A percentile compares a stretch with the other conserved stretches of the same genome.
phyloP scores from a whole-genome alignment of 2,888 invertebrate genomes.

The Melanotus villosus region DNA sequence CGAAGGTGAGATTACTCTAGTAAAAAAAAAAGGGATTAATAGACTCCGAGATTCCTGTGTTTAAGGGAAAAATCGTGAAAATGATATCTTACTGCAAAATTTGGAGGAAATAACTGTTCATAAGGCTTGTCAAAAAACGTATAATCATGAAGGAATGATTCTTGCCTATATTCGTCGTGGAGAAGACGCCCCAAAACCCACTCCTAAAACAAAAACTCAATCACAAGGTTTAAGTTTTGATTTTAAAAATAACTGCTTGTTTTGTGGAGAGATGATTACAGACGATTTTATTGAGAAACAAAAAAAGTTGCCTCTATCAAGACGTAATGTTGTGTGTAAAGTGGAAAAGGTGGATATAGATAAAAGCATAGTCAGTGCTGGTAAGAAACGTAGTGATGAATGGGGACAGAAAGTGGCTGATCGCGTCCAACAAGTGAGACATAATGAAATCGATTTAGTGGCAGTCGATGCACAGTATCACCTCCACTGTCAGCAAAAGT shows the following conservation, averaged over 20 bases:
- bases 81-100: not conserved
- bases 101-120: slow-evolving; percentile 1
- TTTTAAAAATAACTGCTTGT: not conserved
- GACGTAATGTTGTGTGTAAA: not conserved
- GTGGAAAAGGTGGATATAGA: not conserved
- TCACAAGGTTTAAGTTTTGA: not conserved
- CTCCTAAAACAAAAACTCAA: not conserved
- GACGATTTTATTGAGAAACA: not conserved
- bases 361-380: not conserved
- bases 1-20: not conserved
- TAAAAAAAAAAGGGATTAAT: not conserved
- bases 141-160: not conserved
- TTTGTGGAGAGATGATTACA: not conserved
- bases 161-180: slow-evolving; percentile 2
- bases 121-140: not conserved
- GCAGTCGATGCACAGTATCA: not conserved
- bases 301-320: not conserved
- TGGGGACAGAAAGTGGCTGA: no score
- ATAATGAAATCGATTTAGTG: not conserved
- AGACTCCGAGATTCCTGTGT: not conserved
- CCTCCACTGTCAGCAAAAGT: not conserved
- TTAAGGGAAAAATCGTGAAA: not conserved
- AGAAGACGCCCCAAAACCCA: not conserved
- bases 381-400: not conserved
- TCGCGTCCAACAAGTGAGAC: not conserved